These are phyloP conservation scores for Kryptolebias marmoratus DNA, from an alignment of 2,113 vertebrate genomes.

Conservation along the genomic window DNA sequence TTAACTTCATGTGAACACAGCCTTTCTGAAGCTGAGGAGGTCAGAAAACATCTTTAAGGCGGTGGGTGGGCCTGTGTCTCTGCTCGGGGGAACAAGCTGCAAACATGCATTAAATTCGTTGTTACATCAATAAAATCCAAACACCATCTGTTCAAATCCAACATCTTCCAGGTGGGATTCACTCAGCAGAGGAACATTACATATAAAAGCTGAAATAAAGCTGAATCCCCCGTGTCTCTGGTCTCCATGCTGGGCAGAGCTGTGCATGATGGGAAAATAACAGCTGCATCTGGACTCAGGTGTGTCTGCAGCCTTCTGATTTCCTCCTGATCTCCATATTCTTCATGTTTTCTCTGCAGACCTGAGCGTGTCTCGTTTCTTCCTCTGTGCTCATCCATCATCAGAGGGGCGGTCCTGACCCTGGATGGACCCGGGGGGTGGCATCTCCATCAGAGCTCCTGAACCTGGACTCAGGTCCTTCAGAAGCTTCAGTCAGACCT, in stretches of 20 bases:
- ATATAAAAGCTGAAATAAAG: too few species aligned
- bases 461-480: constrained; percentile 46
- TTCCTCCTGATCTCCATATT: constrained; percentile 11
- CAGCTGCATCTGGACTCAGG: constrained; percentile 29
- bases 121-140: too few species aligned
- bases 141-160: too few species aligned
- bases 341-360: constrained; percentile 3
- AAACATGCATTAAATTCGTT: too few species aligned
- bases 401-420: neutral
- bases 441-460: constrained; percentile 41
- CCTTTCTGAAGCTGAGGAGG: too few species aligned
- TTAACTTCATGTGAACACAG: too few species aligned
- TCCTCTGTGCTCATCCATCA: constrained; percentile 4
- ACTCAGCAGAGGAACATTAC: neutral
- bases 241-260: too few species aligned
- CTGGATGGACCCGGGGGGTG: neutral
- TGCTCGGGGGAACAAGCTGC: too few species aligned
- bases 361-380: neutral
- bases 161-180: too few species aligned
- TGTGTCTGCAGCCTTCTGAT: constrained; percentile 25
- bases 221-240: too few species aligned
- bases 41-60: too few species aligned
- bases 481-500: constrained; percentile 16
- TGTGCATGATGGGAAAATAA: constrained; percentile 16
- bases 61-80: too few species aligned